Evolutionary conservation across 2,888 invertebrate species (phyloP).

Genomic region (Troides oblongomaculatus): DNA sequence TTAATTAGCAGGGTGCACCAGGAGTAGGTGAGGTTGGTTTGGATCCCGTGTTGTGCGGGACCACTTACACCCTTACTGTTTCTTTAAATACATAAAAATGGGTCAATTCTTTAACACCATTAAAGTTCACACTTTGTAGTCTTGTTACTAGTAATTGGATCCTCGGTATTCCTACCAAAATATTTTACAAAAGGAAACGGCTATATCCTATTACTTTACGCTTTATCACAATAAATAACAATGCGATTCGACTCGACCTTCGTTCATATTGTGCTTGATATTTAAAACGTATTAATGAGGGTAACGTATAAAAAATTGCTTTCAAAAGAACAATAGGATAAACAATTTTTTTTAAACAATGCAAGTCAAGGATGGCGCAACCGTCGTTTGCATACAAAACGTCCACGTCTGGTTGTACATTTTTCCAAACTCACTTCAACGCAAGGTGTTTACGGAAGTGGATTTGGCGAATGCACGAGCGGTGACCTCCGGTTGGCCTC

Average conservation of each 20-base stretch:
- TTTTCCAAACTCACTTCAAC: conserved; percentile 36
- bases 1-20: too few relatives aligned
- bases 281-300: background rate
- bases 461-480: conserved; percentile 44
- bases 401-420: conserved; percentile 26
- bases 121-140: too few relatives aligned
- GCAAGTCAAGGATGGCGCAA: conserved; percentile 8
- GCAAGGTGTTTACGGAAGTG: conserved; percentile 56
- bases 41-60: too few relatives aligned
- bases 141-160: background rate
- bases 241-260: background rate
- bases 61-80: too few relatives aligned
- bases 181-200: background rate
- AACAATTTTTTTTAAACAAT: background rate
- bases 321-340: conserved; percentile 6
- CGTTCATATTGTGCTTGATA: background rate
- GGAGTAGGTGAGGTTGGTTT: too few relatives aligned
- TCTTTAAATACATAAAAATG: too few relatives aligned
- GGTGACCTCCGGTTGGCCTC: conserved; percentile 22
- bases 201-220: background rate
- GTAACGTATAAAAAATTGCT: background rate
- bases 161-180: background rate
- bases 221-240: background rate
- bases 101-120: too few relatives aligned
- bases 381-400: conserved; percentile 18